Base-by-base conservation (phyloP, 1,140 invertebrate genomes). In the Samia ricini region DNA sequence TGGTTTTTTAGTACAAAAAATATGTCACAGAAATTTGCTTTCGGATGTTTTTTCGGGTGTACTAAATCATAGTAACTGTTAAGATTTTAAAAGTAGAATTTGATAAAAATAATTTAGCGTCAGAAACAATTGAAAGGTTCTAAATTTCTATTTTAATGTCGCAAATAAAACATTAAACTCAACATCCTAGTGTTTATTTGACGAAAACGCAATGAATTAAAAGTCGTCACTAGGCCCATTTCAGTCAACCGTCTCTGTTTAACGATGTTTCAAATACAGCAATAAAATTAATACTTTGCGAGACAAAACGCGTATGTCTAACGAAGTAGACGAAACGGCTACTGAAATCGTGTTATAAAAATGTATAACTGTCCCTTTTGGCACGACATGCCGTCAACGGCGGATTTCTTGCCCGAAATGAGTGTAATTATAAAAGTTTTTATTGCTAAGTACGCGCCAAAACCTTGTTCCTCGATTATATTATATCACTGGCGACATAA, bases 401-500 rank as follows among this genome's bases (percentile, higher is more conserved):
- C 74, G 73, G 58, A 68, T 80, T 84, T 69, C 77, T 85, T 81
- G 76, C 76, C 75, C 81, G 74, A 82, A 89, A 89, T 89, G 85
- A 85, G 81, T 76, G 82, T 81, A 89, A 88, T 89, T 88, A 88
- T 75, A 79, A 88, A 89, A 89, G 87, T 88, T 88, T 89, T 89
- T 89, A 89, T 86, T 83, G 78, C 81, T 80, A 79, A 88, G 68
- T 79, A 81, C 71, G 76, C 72, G 85, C 87, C 85, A 87, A 85
- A 88, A 84, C 71, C 79, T 76, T 79, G 71, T 74, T 73, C 74
- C n/a, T n/a, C n/a, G 66, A 79, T 63, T 63, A 59, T 74, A 71
- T 72, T 74, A 77, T 72, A 74, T 26, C 26, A 8, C 8, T 26
- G 26, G 26, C 8, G 8, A 26, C 26, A 26, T 64, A 63, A 62